phyloP scores from a whole-genome alignment of 1,140 invertebrate species.

The Glomeris maerens region DNA sequence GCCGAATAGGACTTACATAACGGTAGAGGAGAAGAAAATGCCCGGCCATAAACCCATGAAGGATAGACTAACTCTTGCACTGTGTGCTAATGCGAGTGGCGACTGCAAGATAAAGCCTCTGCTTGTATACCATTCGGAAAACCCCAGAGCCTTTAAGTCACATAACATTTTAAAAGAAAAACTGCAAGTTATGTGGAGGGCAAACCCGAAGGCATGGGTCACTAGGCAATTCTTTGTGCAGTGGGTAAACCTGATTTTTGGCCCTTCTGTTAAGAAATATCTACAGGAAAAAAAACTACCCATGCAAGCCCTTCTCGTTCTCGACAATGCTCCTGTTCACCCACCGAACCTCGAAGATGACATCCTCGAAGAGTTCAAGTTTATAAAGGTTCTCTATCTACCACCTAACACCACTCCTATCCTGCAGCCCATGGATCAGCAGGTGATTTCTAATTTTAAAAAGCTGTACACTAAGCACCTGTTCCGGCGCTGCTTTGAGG shows the following conservation, averaged over 20 bases:
- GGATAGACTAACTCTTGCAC: conserved; percentile 18
- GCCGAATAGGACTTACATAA: conserved; percentile 16
- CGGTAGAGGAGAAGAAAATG: conserved; percentile 12
- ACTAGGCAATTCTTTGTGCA: conserved; percentile 14
- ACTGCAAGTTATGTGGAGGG: conserved; percentile 12
- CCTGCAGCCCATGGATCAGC: conserved; percentile 19
- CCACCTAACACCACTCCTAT: conserved; percentile 16
- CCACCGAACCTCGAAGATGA: conserved; percentile 8
- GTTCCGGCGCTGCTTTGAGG: conserved; percentile 15
- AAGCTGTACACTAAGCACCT: conserved; percentile 18
- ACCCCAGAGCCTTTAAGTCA: conserved; percentile 5
- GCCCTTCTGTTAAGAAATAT: conserved; percentile 17
- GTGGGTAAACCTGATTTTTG: conserved; percentile 15
- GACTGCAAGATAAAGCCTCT: conserved; percentile 16
- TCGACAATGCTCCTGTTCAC: conserved; percentile 18
- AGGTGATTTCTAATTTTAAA: conserved; percentile 18
- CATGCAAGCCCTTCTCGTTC: conserved; percentile 17
- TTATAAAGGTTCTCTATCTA: conserved; percentile 17
- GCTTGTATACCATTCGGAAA: conserved; percentile 16
- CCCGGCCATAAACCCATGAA: conserved; percentile 17
- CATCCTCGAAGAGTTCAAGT: conserved; percentile 12
- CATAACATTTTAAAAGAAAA: conserved; percentile 12
- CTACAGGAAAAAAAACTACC: conserved; percentile 15
- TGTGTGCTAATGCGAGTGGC: conserved; percentile 17
- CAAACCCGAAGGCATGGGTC: conserved; percentile 16